A percentile compares a stretch with the other conserved stretches of the same genome.
phyloP scores from a whole-genome alignment of 2,797 vertebrate genomes.

The Manis crassicaudata region DNA sequence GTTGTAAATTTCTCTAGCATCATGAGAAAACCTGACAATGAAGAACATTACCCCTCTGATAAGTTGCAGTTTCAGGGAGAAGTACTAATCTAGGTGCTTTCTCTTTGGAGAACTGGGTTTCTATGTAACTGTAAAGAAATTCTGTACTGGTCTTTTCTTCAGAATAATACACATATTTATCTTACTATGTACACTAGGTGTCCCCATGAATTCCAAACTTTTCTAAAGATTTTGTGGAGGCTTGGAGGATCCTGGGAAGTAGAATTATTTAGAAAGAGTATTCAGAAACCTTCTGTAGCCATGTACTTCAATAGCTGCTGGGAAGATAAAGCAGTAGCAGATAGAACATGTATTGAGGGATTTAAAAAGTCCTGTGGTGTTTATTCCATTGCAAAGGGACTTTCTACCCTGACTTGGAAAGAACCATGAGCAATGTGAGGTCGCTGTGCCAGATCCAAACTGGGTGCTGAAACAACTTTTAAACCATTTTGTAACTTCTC shows the following conservation, averaged over 20 bases:
- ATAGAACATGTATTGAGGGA: neutral
- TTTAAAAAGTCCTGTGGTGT: neutral
- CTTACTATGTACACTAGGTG: neutral
- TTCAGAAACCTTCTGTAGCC: neutral
- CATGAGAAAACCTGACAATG: neutral
- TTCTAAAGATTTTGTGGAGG: neutral
- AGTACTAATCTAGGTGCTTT: neutral
- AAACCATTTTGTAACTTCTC: neutral
- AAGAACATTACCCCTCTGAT: neutral
- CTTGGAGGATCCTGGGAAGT: neutral
- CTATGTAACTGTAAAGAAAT: fast-evolving
- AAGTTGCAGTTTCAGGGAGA: neutral
- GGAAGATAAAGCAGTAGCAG: neutral
- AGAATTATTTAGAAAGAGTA: neutral
- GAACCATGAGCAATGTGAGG: neutral
- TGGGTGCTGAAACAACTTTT: neutral
- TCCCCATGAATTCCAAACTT: neutral
- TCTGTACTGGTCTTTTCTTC: fast-evolving
- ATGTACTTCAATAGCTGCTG: neutral
- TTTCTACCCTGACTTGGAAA: neutral
- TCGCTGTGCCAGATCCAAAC: neutral
- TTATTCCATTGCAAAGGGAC: neutral
- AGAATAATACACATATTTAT: neutral
- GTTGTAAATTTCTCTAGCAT: neutral
- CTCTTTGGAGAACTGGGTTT: neutral